Evolutionary conservation across 2,888 invertebrate genomes (phyloP).

Genomic region (Dryococelus australis): DNA sequence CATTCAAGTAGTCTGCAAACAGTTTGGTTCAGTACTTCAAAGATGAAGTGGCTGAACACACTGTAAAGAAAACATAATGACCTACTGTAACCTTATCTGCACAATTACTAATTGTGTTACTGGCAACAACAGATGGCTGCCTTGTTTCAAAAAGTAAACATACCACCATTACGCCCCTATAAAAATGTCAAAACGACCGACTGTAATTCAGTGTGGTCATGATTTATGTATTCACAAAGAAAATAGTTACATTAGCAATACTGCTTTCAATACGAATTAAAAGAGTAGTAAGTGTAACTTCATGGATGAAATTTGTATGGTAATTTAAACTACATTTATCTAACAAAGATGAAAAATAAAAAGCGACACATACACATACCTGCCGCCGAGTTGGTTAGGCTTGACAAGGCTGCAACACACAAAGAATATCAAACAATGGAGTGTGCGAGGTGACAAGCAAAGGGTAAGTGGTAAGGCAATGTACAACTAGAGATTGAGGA

Average conservation of each 20-base stretch:
- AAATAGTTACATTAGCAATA: not conserved
- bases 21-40: no score
- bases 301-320: conserved; percentile 22
- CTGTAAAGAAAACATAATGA: no score
- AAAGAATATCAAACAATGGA: conserved; percentile 35
- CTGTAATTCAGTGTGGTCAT: not conserved
- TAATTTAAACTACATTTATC: not conserved
- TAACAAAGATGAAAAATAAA: conserved; percentile 30
- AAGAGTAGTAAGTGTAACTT: not conserved
- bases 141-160: no score
- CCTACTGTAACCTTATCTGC: not conserved
- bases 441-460: not conserved
- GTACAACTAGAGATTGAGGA: not conserved
- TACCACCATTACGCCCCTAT: not conserved
- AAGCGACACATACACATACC: conserved; percentile 61
- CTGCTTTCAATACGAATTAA: not conserved
- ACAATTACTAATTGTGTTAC: not conserved
- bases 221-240: not conserved
- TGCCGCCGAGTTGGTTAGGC: conserved; percentile 62
- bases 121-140: not conserved
- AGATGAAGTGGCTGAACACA: no score
- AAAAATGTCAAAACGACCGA: not conserved
- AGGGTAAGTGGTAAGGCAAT: not conserved
- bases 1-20: no score
- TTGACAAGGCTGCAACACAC: conserved; percentile 61